Percentiles rank a stretch among this genome's conserved stretches.
phyloP scores from a whole-genome alignment of 1,140 invertebrate species.

The Centruroides sculpturatus region DNA sequence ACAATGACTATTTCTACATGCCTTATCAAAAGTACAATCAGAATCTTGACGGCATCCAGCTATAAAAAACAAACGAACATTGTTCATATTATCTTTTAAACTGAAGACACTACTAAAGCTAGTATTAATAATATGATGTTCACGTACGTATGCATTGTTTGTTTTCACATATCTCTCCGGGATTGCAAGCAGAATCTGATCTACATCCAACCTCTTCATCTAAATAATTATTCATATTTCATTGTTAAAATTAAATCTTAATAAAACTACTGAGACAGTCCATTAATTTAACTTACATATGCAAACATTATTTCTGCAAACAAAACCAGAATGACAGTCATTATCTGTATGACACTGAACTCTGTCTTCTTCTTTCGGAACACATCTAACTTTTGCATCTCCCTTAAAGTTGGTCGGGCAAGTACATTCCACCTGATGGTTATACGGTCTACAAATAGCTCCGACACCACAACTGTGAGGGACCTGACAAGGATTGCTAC shows the following conservation, averaged over 20 bases:
- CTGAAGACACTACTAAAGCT: too few relatives aligned
- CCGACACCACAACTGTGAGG: constrained; percentile 67
- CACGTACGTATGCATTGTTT: constrained; percentile 17
- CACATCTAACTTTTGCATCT: constrained; percentile 15
- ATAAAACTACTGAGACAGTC: not conserved
- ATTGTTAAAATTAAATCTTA: not conserved
- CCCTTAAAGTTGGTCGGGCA: constrained; percentile 55
- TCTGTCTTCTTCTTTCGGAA: constrained; percentile 50
- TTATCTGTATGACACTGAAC: constrained; percentile 39
- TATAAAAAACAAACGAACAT: not conserved
- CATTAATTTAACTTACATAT: constrained; percentile 8
- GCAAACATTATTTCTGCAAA: constrained; percentile 35
- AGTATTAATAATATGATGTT: not conserved
- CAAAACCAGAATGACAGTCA: constrained; percentile 54
- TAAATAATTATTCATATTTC: constrained; percentile 1
- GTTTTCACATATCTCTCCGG: constrained; percentile 18
- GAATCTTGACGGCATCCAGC: constrained; percentile 33
- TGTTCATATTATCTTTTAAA: not conserved
- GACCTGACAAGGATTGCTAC: constrained; percentile 57
- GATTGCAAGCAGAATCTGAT: constrained; percentile 16
- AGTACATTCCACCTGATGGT: constrained; percentile 64
- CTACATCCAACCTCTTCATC: constrained; percentile 15
- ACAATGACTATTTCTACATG: constrained; percentile 68
- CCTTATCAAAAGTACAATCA: constrained; percentile 50
- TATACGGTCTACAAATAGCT: constrained; percentile 58